Conservation (phyloP, 1,140 invertebrate genomes). For the Calephelis nemesis region DNA sequence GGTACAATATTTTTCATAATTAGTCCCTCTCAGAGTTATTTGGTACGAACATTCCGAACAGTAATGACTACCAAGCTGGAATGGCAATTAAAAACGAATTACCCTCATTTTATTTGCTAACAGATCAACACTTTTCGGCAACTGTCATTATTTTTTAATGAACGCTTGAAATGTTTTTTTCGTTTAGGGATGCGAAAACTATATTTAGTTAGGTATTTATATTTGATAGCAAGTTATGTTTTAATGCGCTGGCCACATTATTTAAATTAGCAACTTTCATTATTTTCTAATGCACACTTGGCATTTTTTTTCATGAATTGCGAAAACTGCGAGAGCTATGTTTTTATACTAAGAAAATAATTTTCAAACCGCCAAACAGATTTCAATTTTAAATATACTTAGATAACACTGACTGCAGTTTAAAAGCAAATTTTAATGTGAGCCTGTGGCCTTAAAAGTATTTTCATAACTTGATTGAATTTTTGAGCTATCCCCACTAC, state of each 20-base stretch:
- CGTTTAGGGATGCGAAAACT: neutral
- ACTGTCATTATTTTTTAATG: neutral
- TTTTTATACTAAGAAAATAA: no score
- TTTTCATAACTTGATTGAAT: no score
- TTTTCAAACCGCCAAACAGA: no score
- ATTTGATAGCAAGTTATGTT: no score
- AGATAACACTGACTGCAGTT: no score
- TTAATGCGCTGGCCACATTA: no score
- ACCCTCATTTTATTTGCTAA: slow-evolving; percentile 4
- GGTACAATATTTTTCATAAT: neutral
- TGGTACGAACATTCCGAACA: neutral
- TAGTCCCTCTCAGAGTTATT: slow-evolving; percentile 5
- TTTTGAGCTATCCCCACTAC: no score
- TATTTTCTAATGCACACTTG: neutral
- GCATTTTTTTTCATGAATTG: neutral
- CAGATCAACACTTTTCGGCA: neutral
- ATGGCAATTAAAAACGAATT: slow-evolving; percentile 8
- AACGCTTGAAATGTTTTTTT: neutral
- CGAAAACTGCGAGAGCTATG: no score
- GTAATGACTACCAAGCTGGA: neutral
- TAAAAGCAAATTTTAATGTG: no score
- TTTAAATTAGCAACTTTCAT: neutral
- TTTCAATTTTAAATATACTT: no score
- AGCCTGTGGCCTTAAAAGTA: no score
- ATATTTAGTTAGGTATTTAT: neutral